Evolutionary conservation across 2,888 invertebrate genomes (phyloP).

Genomic region (Rosalia funebris): DNA sequence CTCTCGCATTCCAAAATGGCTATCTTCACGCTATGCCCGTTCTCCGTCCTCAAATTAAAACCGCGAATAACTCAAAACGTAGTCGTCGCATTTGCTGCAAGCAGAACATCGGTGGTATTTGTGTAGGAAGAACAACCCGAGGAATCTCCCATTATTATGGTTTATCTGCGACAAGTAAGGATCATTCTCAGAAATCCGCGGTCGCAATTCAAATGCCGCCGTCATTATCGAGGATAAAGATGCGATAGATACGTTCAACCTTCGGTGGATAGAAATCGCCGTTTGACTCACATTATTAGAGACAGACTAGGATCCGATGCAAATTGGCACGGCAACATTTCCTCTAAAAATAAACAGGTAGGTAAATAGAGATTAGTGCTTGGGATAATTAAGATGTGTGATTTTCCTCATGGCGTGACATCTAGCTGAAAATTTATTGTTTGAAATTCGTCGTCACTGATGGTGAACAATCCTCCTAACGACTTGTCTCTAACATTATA

Average conservation of each 20-base stretch:
- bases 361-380: not conserved
- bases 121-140: conserved; percentile 29
- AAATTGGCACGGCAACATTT: not conserved
- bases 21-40: too few relatives aligned
- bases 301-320: not conserved
- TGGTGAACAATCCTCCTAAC: too few relatives aligned
- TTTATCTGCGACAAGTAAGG: conserved; percentile 17
- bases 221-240: not conserved
- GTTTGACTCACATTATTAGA: not conserved
- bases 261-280: not conserved
- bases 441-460: too few relatives aligned
- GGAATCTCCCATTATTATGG: conserved; percentile 22
- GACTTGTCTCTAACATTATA: too few relatives aligned
- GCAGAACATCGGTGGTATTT: conserved; percentile 20
- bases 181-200: conserved; percentile 15
- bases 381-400: not conserved
- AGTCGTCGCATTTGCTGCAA: conserved; percentile 13
- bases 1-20: too few relatives aligned
- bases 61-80: conserved; percentile 25
- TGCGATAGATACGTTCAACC: not conserved
- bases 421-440: not conserved
- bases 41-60: conserved; percentile 28
- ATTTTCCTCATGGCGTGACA: not conserved
- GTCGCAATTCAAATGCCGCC: not conserved
- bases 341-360: conserved; percentile 1